Evolutionary conservation across 1,140 invertebrate species (phyloP), one percentile per base, ranked within the genome.

Genomic region (Metopolophium dirhodum): DNA sequence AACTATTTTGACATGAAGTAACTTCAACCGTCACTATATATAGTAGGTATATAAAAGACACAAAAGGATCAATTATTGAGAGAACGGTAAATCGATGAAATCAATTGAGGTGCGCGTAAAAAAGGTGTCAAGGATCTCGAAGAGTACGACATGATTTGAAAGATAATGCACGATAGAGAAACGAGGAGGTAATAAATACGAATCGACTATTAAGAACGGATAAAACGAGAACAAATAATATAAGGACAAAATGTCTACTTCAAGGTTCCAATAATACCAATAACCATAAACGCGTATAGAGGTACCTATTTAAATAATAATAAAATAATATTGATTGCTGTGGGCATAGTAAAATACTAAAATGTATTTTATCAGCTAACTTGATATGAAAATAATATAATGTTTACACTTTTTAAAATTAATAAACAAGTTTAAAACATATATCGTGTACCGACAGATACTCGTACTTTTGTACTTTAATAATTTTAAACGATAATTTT

Each of bases 81-180:
- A 90, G 89, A 90, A 68, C 7, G 89, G 89, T 68, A 45, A 90
- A 45, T 61, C 41, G 54, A 90, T 68, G 54, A 30, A 90, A 90
- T 90, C 51, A 30, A 90, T 57, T 57, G 54, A 26, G 23, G 88
- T 26, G 20, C 88, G 35, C 35, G 35, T 51, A 37, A 37, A 90
- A 89, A 90, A 90, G 54, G 57, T 90, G 89, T 90, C 89, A 90
- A 90, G 89, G 89, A 61, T 68, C 37, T 51, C 51, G 89, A 90
- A 90, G 37, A 68, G 26, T n/a, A 90, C 18, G 54, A 30, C 26
- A 68, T 45, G 89, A 45, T 61, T 22, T 45, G 23, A 90, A 26
- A 41, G 37, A 41, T 61, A 61, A 61, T 30, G 37, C 37, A 22
- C 37, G 23, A 61, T 61, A 90, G 23, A 37, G 51, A 14, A 41